Percentiles rank a stretch among this genome's conserved stretches.
Evolutionary conservation across 2,888 invertebrate species (phyloP).

Genomic region (Cerceris ruficornis): DNA sequence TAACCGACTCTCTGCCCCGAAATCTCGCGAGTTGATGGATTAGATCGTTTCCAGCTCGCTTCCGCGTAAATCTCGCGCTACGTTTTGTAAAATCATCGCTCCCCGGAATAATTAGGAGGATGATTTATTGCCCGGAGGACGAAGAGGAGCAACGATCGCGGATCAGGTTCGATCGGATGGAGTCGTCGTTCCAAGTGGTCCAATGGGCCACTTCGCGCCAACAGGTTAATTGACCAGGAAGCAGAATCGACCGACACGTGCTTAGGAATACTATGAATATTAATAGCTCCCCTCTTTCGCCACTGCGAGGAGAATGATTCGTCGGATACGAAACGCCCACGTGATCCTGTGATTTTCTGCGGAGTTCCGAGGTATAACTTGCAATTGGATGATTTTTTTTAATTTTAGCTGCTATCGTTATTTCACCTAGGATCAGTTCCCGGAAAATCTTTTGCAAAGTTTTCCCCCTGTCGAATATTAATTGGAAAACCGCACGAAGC

Average conservation of each 20-base stretch:
- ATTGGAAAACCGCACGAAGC: not conserved
- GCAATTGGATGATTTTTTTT: no score
- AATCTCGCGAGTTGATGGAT: not conserved
- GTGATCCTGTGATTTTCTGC: constrained; percentile 9
- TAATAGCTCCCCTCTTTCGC: constrained; percentile 26
- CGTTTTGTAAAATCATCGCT: not conserved
- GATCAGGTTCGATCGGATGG: not conserved
- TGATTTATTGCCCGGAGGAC: not conserved
- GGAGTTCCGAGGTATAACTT: no score
- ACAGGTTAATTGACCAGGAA: constrained; percentile 38
- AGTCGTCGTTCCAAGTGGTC: constrained; percentile 17
- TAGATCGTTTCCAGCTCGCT: not conserved
- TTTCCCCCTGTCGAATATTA: not conserved
- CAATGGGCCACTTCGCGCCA: constrained; percentile 9
- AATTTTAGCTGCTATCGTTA: no score
- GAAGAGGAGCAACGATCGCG: not conserved
- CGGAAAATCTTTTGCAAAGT: no score
- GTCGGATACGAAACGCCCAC: constrained; percentile 38
- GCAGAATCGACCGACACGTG: constrained; percentile 16
- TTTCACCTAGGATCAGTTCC: no score
- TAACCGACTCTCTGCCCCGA: not conserved
- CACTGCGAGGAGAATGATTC: constrained; percentile 18
- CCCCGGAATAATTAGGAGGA: not conserved
- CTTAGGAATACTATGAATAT: constrained; percentile 50
- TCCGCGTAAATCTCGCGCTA: not conserved